phyloP scores from a whole-genome alignment of 2,888 invertebrate genomes.

The Lutraria lutraria region DNA sequence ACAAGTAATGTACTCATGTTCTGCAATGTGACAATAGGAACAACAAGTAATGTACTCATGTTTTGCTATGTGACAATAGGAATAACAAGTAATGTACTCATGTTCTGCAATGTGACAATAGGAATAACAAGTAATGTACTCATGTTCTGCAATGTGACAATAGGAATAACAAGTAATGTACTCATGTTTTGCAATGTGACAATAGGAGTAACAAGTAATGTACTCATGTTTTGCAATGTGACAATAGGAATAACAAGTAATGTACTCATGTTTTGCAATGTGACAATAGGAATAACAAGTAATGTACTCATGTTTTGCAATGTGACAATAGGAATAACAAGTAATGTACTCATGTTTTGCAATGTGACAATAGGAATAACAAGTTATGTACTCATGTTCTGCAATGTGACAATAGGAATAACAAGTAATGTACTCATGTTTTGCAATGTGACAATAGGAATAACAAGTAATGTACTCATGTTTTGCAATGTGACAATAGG shows the following conservation, averaged over 20 bases:
- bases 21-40: slow-evolving; percentile 64
- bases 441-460: slow-evolving; percentile 64
- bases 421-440: slow-evolving; percentile 62
- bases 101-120: slow-evolving; percentile 73
- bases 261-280: slow-evolving; percentile 76
- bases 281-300: neutral
- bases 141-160: neutral
- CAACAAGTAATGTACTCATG: neutral
- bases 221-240: neutral
- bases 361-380: neutral
- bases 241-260: neutral
- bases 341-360: slow-evolving; percentile 76
- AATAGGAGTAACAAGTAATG: neutral
- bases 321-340: neutral
- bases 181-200: slow-evolving; percentile 75
- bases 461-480: neutral
- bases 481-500: neutral
- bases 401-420: neutral
- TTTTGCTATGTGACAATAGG: neutral
- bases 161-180: neutral
- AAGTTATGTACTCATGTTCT: neutral
- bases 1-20: slow-evolving; percentile 62
- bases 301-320: neutral
- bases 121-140: neutral
- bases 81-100: neutral